Percentiles rank a stretch among this genome's conserved stretches.
phyloP scores from a whole-genome alignment of 2,113 vertebrate genomes.

The Petrocephalus microphthalmus region DNA sequence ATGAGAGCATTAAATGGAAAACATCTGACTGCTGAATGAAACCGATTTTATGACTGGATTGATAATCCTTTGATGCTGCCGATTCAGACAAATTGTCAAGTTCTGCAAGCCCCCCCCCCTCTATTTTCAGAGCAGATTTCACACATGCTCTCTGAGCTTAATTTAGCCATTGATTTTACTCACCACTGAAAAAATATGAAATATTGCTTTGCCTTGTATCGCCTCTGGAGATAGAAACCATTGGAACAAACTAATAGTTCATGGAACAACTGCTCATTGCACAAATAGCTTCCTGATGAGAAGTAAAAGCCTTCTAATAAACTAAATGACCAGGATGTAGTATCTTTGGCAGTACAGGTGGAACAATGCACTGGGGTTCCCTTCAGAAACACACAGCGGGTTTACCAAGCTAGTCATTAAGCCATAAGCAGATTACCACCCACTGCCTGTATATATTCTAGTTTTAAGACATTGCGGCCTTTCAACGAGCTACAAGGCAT shows the following conservation, averaged over 20 bases:
- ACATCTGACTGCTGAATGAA: constrained; percentile 5
- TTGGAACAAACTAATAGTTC: constrained; percentile 18
- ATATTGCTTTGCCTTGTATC: constrained; percentile 12
- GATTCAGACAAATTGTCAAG: neutral
- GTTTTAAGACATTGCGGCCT: neutral
- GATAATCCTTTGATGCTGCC: neutral
- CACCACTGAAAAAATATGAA: constrained; percentile 12
- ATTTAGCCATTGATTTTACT: constrained; percentile 26
- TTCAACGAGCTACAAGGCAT: neutral
- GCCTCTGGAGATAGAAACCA: constrained; percentile 20
- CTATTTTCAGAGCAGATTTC: neutral
- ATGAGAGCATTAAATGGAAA: neutral
- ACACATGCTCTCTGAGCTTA: constrained; percentile 1
- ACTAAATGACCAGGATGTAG: neutral
- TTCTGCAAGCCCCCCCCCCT: constrained; percentile 12
- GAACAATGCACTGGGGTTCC: neutral
- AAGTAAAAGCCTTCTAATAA: constrained; percentile 12
- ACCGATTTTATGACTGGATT: neutral
- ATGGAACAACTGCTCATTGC: constrained; percentile 3
- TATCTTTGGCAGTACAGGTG: neutral
- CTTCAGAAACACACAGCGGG: neutral
- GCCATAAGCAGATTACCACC: neutral
- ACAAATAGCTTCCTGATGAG: neutral
- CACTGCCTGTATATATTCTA: neutral
- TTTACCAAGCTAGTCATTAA: neutral